Evolutionary conservation across 2,797 vertebrate species (phyloP), one percentile per base, ranked within the genome.

Genomic region (Phrynocephalus guinanensis): DNA sequence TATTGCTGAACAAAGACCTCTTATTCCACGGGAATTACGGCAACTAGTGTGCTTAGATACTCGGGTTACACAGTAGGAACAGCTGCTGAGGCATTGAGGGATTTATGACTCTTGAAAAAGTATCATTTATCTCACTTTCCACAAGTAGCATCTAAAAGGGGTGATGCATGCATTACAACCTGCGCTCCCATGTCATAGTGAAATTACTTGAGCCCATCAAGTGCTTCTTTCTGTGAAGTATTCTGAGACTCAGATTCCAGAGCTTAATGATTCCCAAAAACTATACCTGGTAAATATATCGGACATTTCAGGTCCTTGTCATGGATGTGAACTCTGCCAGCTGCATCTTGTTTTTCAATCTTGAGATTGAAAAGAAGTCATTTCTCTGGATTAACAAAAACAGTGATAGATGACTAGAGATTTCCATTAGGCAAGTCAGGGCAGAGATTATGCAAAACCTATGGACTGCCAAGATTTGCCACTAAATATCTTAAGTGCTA

Each of bases 241-340:
- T 4, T 44, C 5, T 44, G 6, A 28, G 9, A 20, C 18, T 0
- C 16, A 73, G n/a, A 75, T 38, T 0, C 88, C 79, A 68, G 1
- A 80, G 30, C 18, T 50, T 50, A 2, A 0, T 5, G 10, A 6
- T 85, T 20, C 18, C 26, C 52, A 9, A 68, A 33, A 76, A 50
- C n/a, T 70, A 9, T 11, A 78, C 11, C 68, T 76, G 10, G 63
- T 28, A 84, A 28, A 11, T 84, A 50, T 63, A 84, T 56, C 66
- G 83, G 89, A 3, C 22, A 87, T 83, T 81, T 91, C 78, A 79
- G 33, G 63, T 89, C 15, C 44, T 81, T 15, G 38, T 90, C 77
- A 56, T 6, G 24, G 76, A 85, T 81, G 76, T 26, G 0, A 8
- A 63, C 48, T 79, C 73, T 33, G 7, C 75, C 68, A 83, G 8